A percentile compares a stretch with the other conserved stretches of the same genome.
Evolutionary conservation across 2,797 vertebrate species (phyloP).

Genomic region (Leuciscus waleckii): DNA sequence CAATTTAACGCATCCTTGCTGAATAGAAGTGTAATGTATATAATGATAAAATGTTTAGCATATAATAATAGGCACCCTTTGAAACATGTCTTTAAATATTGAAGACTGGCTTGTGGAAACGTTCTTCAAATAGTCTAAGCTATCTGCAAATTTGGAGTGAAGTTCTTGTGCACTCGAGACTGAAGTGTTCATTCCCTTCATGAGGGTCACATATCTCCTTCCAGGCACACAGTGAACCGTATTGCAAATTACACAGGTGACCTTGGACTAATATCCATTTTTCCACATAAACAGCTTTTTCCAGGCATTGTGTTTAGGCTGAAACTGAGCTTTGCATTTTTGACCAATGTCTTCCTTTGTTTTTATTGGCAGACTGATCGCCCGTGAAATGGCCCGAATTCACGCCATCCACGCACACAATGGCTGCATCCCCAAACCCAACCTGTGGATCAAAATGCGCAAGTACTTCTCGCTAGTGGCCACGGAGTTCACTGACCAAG

Average conservation of each 20-base stretch:
- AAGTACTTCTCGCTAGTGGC: slow-evolving; percentile 91
- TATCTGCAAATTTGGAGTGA: background rate
- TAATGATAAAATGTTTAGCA: background rate
- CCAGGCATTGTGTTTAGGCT: slow-evolving; percentile 5
- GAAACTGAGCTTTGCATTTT: background rate
- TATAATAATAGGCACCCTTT: background rate
- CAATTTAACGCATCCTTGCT: background rate
- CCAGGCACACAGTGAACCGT: slow-evolving; percentile 21
- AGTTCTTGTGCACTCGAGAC: background rate
- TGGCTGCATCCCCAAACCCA: slow-evolving; percentile 91
- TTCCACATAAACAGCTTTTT: slow-evolving; percentile 21
- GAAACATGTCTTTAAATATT: background rate
- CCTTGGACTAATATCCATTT: slow-evolving; percentile 16
- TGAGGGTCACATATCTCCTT: slow-evolving; percentile 29
- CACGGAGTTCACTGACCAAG: slow-evolving; percentile 87
- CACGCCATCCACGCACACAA: slow-evolving; percentile 94
- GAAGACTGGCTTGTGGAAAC: background rate
- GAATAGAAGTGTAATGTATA: background rate
- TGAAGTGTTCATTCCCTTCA: background rate
- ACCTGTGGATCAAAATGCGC: slow-evolving; percentile 92
- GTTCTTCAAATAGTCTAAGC: background rate
- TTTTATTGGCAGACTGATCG: slow-evolving; percentile 81
- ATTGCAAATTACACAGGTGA: background rate
- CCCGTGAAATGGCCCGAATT: slow-evolving; percentile 93
- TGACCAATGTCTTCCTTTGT: background rate